A percentile compares a stretch with the other conserved stretches of the same genome.
These are phyloP conservation scores for Drosophila mimica DNA, from an alignment of 2,888 invertebrate genomes.

Conservation along the genomic window DNA sequence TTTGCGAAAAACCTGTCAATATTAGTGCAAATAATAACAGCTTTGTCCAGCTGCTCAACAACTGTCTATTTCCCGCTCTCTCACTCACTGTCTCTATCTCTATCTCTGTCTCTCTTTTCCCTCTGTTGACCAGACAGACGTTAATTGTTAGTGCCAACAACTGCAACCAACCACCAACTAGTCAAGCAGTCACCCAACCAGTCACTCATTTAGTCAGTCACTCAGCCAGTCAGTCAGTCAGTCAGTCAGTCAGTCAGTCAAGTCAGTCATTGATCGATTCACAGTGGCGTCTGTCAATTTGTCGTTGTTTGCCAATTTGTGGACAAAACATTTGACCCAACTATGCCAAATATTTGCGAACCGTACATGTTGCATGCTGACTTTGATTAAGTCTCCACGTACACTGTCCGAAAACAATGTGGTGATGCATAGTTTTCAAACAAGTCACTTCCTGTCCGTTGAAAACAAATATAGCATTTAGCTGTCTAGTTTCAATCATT, in stretches of 20 bases:
- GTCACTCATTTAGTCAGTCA: slow-evolving; percentile 35
- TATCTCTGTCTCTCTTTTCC: background rate
- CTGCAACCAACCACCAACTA: slow-evolving; percentile 45
- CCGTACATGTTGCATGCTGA: slow-evolving; percentile 43
- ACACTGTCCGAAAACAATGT: slow-evolving; percentile 24
- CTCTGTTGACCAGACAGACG: slow-evolving; percentile 46
- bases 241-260: slow-evolving; percentile 18
- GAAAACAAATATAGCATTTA: background rate
- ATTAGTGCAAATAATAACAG: slow-evolving; percentile 83
- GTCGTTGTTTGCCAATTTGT: slow-evolving; percentile 58
- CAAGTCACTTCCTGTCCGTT: slow-evolving; percentile 3
- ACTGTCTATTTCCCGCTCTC: slow-evolving; percentile 7
- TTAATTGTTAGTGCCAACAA: slow-evolving; percentile 80
- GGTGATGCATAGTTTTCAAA: background rate
- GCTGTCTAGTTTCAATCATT: background rate
- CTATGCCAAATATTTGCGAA: slow-evolving; percentile 77
- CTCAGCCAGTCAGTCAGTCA: slow-evolving; percentile 25
- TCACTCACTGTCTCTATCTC: background rate
- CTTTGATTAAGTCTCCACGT: slow-evolving; percentile 59
- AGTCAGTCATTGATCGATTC: slow-evolving; percentile 43
- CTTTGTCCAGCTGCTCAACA: slow-evolving; percentile 45
- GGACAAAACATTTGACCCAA: slow-evolving; percentile 62
- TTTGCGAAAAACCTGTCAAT: slow-evolving; percentile 80
- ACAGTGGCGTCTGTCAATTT: slow-evolving; percentile 59
- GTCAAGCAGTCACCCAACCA: slow-evolving; percentile 33